Percentiles rank a stretch among this genome's conserved stretches.
These are phyloP conservation scores for Drosophila pseudoobscura DNA, from an alignment of 1,140 invertebrate genomes.

Conservation along the genomic window DNA sequence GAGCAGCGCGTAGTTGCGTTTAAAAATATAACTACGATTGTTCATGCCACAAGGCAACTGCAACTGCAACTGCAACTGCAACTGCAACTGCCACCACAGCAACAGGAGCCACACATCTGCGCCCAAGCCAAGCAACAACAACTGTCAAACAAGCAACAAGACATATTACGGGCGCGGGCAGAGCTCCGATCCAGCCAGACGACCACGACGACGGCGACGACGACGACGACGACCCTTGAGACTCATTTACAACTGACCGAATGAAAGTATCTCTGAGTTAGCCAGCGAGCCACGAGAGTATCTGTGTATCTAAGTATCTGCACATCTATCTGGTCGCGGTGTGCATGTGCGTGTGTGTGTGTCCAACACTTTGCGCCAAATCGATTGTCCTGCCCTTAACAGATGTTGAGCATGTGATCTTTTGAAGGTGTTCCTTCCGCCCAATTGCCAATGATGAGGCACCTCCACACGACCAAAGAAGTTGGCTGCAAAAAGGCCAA, in stretches of 20 bases:
- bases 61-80: slow-evolving; percentile 17
- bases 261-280: slow-evolving; percentile 18
- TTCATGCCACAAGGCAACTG: slow-evolving; percentile 43
- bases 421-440: slow-evolving; percentile 68
- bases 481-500: slow-evolving; percentile 2
- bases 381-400: slow-evolving; percentile 74
- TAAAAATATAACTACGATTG: slow-evolving; percentile 76
- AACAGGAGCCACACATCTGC: neutral
- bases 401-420: slow-evolving; percentile 73
- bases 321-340: slow-evolving; percentile 21
- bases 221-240: slow-evolving; percentile 52
- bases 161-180: slow-evolving; percentile 76
- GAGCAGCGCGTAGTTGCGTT: slow-evolving; percentile 78
- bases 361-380: slow-evolving; percentile 71
- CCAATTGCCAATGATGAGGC: slow-evolving; percentile 30
- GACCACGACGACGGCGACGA: slow-evolving; percentile 1
- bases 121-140: slow-evolving; percentile 55
- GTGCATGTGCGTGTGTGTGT: slow-evolving; percentile 34
- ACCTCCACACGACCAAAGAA: neutral
- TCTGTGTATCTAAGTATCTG: slow-evolving; percentile 25
- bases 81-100: slow-evolving; percentile 16
- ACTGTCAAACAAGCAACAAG: slow-evolving; percentile 83
- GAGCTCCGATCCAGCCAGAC: neutral
- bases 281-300: slow-evolving; percentile 4
- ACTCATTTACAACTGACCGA: slow-evolving; percentile 78